Base-by-base conservation (phyloP, 2,888 invertebrate genomes). In the Eupithecia dodoneata region DNA sequence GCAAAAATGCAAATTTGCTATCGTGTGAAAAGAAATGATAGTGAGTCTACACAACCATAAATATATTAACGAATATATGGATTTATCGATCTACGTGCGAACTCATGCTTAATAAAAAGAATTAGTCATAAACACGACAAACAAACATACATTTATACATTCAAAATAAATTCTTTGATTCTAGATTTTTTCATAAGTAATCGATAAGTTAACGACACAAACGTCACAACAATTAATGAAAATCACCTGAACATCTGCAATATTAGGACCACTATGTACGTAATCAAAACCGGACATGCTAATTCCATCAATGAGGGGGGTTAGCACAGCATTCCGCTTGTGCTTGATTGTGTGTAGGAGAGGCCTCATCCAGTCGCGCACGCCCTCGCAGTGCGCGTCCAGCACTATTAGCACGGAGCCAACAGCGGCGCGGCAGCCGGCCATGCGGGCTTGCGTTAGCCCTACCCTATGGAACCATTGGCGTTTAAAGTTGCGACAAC, bases 371-470 rank as follows among this genome's bases (percentile, higher is more conserved):
- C 98, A 99, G 81, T 97, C 96, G n/a, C 89, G 87, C 71, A 96
- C 96, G 2, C 96, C 97, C 93, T 99, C 99, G 89, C 98, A 98
- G 90, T 99, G 99, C 0, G 98, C 97, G 93, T 99, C 99, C 77
- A 99, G 94, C 92, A 99, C 98, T 71, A 98, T 95, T 76, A 99
- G 90, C 59, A 97, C 97, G 87, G 98, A 97, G 1, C 97, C 98
- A 4, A 86, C 88, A 7, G 99, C 98, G 49, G 95, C 94, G 79
- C 96, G 95, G 15, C 98, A 98, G 70, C 99, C 99, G 72, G 82
- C 97, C 76, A 98, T 91, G 72, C 99, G 96, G 0, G 99, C 99
- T 77, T 98, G 95, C 76, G 98, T 96, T 74, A 49, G 47, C 47
- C 47, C 47, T 49, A 49, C 12, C 47, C 47, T 49, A 49, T 13